Base-by-base conservation (phyloP, 2,797 vertebrate species). In the Capromys pilorides region DNA sequence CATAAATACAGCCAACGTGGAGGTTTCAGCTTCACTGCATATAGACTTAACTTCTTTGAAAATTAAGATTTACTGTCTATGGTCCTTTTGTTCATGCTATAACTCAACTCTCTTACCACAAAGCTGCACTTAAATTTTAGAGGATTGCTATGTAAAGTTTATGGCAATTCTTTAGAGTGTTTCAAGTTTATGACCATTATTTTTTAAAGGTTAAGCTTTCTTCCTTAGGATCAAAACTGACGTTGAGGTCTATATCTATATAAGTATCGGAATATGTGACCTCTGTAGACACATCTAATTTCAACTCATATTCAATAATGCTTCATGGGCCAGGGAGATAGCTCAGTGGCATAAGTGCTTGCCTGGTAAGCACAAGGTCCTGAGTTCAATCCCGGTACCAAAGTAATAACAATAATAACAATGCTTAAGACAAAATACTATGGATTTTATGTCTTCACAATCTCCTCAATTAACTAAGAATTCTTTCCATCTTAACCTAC, bases 171-270 rank as follows among this genome's bases (percentile, higher is more conserved):
- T 49, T 91, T 59, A 51, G 22, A 81, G 31, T 81, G 24, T 39
- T 87, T 69, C 54, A 69, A 69, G 9, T 81, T 91, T 95, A 66
- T 73, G 64, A 59, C 51, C 88, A 91, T 31, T 71, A 16, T 11
- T 41, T 77, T 96, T 8, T 26, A 71, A 39, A 62, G 19, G 18
- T 39, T 67, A 91, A 22, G 39, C 19, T 64, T 84, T 54, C 28
- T 67, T 84, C 73, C 75, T n/a, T 51, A 86, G 31, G 31, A 75
- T 80, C 73, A 54, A 77, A 95, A 66, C 26, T 83, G 90, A 87
- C 96, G 22, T 88, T 31, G 39, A 83, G 86, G 6, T 59, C 67
- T 82, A 28, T 6, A 45, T 59, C n/a, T 33, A 93, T 2, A 66
- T 0, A 67, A 49, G 66, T 8, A 88, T 16, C 19, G 77, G 31